Conservation (phyloP, 2,797 vertebrate species). For the Tolypeutes matacus region DNA sequence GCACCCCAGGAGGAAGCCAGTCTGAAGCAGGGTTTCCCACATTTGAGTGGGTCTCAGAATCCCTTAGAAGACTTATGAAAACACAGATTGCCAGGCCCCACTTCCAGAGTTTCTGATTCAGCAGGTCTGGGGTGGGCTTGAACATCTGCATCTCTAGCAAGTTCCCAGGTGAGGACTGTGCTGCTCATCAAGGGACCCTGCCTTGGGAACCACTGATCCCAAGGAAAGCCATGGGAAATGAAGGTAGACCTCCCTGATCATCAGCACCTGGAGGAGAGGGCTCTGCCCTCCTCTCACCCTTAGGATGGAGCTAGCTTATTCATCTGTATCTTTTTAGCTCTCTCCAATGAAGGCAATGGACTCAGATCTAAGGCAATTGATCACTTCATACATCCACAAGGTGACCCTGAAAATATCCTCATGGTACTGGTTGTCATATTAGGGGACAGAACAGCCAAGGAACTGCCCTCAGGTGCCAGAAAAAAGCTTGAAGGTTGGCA, state of each 20-base stretch:
- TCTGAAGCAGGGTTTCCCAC: neutral
- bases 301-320: too few relatives aligned
- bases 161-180: neutral
- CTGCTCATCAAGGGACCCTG: neutral
- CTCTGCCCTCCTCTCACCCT: too few relatives aligned
- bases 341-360: slow-evolving; percentile 99
- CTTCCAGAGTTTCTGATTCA: neutral
- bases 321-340: slow-evolving; percentile 97
- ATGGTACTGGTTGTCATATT: slow-evolving; percentile 98
- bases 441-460: slow-evolving; percentile 21
- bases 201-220: neutral
- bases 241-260: neutral
- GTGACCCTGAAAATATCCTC: slow-evolving; percentile 99
- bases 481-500: too few relatives aligned
- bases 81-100: neutral
- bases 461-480: neutral
- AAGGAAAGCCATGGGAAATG: neutral
- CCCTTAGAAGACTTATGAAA: neutral
- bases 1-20: fast-evolving
- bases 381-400: slow-evolving; percentile 98
- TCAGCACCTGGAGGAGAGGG: fast-evolving
- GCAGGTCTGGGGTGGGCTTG: neutral
- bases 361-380: slow-evolving; percentile 98
- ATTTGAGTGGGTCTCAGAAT: neutral
- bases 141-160: neutral